phyloP scores from a whole-genome alignment of 2,888 invertebrate genomes.

The Hyppa rectilinea region DNA sequence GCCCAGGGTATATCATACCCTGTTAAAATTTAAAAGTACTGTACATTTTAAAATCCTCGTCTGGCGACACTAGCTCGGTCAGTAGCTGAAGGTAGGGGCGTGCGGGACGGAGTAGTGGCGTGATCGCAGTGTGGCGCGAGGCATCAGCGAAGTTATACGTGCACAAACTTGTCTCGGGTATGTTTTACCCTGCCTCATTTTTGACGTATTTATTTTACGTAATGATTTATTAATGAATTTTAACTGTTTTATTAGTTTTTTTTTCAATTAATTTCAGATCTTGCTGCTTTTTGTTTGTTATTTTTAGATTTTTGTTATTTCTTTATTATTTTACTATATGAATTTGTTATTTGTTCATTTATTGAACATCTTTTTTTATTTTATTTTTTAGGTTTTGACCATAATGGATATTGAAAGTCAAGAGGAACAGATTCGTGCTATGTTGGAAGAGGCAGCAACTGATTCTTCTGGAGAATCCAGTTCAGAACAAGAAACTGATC shows the following conservation, averaged over 20 bases:
- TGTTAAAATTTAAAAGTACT: too few relatives aligned
- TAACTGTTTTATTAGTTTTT: too few relatives aligned
- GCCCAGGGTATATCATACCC: slow-evolving; percentile 10
- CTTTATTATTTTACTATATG: slow-evolving; percentile 8
- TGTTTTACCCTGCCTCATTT: slow-evolving; percentile 46
- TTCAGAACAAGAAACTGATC: slow-evolving; percentile 16
- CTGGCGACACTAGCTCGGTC: too few relatives aligned
- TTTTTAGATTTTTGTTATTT: not conserved
- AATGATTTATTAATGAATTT: not conserved
- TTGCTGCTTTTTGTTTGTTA: too few relatives aligned
- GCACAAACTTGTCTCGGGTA: slow-evolving; percentile 34
- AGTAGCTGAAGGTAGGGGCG: too few relatives aligned
- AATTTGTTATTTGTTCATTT: slow-evolving; percentile 10
- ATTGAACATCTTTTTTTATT: not conserved
- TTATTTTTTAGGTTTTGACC: slow-evolving; percentile 7
- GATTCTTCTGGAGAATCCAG: slow-evolving; percentile 6
- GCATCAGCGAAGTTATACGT: slow-evolving; percentile 12
- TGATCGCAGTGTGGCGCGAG: slow-evolving; percentile 18
- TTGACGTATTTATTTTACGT: slow-evolving; percentile 10
- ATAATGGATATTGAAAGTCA: slow-evolving; percentile 3
- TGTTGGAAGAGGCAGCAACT: slow-evolving; percentile 1
- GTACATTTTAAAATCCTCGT: slow-evolving; percentile 2
- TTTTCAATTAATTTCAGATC: too few relatives aligned
- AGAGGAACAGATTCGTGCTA: slow-evolving; percentile 5
- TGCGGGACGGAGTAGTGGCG: slow-evolving; percentile 35